Conservation (phyloP, 2,888 invertebrate species). For the Campoplex nolae region DNA sequence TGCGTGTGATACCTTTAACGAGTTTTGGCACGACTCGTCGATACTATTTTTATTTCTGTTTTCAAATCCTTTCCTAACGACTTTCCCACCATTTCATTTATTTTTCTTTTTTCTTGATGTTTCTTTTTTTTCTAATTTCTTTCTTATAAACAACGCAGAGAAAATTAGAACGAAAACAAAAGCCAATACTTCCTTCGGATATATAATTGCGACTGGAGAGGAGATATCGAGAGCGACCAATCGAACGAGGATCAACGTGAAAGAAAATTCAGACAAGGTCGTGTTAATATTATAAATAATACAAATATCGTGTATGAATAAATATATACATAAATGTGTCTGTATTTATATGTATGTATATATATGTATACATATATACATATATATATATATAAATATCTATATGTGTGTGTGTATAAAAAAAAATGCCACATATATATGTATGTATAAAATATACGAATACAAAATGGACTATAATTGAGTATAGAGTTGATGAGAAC, state of each 20-base stretch:
- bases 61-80: neutral
- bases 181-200: conserved; percentile 50
- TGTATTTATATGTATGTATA: conserved; percentile 71
- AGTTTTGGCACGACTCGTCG: neutral
- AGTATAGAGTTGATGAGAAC: conserved; percentile 55
- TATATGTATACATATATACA: conserved; percentile 11
- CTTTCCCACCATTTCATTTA: neutral
- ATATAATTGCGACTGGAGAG: conserved; percentile 55
- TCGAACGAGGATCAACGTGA: conserved; percentile 62
- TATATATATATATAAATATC: too few relatives aligned
- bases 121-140: neutral
- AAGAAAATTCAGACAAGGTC: conserved; percentile 50
- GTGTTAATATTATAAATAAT: conserved; percentile 67
- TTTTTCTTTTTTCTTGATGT: neutral
- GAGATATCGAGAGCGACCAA: neutral
- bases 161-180: conserved; percentile 16
- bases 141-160: neutral
- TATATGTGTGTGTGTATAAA: too few relatives aligned
- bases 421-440: conserved; percentile 62
- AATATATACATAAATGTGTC: conserved; percentile 65
- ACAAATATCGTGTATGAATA: conserved; percentile 59
- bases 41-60: neutral
- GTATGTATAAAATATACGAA: conserved; percentile 74
- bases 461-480: conserved; percentile 73
- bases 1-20: neutral